These are phyloP conservation scores for Eupristina koningsbergeri DNA, from an alignment of 1,140 invertebrate genomes.

Conservation along the genomic window DNA sequence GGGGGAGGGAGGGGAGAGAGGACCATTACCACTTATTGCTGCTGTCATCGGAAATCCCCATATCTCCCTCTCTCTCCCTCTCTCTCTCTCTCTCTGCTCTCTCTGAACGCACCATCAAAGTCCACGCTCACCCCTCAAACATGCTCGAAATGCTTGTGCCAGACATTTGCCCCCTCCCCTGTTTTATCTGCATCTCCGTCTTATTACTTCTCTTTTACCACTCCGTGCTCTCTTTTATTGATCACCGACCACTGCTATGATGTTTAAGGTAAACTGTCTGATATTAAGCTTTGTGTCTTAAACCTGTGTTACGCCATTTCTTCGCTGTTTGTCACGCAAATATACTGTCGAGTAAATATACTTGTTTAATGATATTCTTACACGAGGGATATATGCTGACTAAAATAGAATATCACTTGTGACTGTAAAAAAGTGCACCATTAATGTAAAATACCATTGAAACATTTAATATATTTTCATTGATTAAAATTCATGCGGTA, in stretches of 20 bases:
- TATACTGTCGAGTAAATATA: neutral
- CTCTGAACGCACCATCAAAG: constrained; percentile 31
- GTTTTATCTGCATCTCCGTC: neutral
- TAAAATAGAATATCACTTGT: too few relatives aligned
- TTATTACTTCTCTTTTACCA: neutral
- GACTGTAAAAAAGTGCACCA: too few relatives aligned
- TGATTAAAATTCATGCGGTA: too few relatives aligned
- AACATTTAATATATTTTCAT: too few relatives aligned
- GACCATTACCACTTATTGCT: neutral
- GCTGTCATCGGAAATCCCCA: neutral
- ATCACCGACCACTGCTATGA: neutral
- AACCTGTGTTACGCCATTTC: too few relatives aligned
- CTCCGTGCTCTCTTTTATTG: neutral
- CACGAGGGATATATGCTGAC: neutral
- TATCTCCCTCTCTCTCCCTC: too few relatives aligned
- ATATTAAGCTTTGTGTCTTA: constrained; percentile 17
- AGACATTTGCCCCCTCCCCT: neutral
- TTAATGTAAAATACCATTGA: too few relatives aligned
- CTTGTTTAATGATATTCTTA: neutral
- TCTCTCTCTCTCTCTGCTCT: too few relatives aligned
- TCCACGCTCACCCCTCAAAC: neutral
- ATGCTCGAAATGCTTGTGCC: neutral
- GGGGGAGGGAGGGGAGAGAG: neutral
- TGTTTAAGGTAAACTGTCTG: constrained; percentile 23
- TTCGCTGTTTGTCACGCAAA: neutral